These are phyloP conservation scores for Chaunax sp. DNA, from an alignment of 2,797 vertebrate genomes.

Conservation along the genomic window DNA sequence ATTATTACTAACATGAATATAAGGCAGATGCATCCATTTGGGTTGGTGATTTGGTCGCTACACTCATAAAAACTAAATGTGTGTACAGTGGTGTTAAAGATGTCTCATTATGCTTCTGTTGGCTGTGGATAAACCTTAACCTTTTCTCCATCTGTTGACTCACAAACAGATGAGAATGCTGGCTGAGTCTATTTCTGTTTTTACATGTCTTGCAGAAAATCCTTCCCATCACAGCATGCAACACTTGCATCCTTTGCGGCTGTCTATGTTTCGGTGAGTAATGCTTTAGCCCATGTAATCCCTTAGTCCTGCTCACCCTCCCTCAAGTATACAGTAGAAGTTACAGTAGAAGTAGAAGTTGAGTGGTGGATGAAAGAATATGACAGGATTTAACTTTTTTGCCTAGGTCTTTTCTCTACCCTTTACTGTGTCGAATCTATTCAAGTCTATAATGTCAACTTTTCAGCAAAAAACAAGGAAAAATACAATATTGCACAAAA, in stretches of 20 bases:
- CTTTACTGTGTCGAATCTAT: not conserved
- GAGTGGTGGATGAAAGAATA: not conserved
- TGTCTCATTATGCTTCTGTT: conserved; percentile 9
- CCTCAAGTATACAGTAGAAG: conserved; percentile 9
- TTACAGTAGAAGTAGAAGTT: not conserved
- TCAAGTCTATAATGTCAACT: not conserved
- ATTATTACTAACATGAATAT: not conserved
- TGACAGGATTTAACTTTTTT: not conserved
- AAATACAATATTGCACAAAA: too few relatives aligned
- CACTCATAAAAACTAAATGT: not conserved
- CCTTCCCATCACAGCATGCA: conserved; percentile 98
- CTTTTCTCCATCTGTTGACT: conserved; percentile 16
- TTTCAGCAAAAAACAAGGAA: conserved; percentile 8
- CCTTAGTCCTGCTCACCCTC: conserved; percentile 7
- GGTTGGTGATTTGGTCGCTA: not conserved
- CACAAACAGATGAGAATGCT: conserved; percentile 8
- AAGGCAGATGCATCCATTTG: conserved; percentile 2
- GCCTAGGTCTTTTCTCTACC: not conserved
- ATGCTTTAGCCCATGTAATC: conserved; percentile 30
- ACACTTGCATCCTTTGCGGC: conserved; percentile 97
- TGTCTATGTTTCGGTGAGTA: conserved; percentile 98
- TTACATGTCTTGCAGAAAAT: conserved; percentile 90
- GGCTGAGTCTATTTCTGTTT: conserved; percentile 41
- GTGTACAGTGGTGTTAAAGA: not conserved
- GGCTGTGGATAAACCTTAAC: conserved; percentile 3